Evolutionary conservation across 2,113 vertebrate genomes (phyloP).

Genomic region (Perca fluviatilis): DNA sequence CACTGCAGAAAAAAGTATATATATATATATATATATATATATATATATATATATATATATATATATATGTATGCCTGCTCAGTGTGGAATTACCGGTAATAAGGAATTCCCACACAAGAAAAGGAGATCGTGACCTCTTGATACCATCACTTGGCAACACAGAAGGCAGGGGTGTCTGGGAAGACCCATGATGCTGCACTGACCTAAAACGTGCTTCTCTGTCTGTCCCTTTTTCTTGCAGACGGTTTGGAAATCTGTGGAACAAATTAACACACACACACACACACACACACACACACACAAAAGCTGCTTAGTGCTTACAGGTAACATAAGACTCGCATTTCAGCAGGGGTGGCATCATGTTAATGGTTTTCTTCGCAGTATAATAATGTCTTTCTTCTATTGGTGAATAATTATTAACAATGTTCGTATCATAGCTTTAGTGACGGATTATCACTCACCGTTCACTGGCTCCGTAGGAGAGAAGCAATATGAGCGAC

Average conservation of each 20-base stretch:
- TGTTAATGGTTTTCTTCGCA: neutral
- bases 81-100: neutral
- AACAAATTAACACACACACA: slow-evolving; percentile 4
- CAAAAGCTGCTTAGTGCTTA: neutral
- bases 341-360: neutral
- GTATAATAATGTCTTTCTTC: neutral
- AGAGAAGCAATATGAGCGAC: neutral
- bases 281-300: too few species aligned
- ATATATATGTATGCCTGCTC: neutral
- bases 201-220: slow-evolving; percentile 13
- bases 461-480: slow-evolving; percentile 18
- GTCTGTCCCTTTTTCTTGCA: neutral
- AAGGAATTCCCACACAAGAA: slow-evolving; percentile 9
- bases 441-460: slow-evolving; percentile 30
- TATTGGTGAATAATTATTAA: neutral
- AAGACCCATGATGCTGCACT: slow-evolving; percentile 19
- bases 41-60: neutral
- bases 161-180: neutral
- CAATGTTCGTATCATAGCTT: neutral
- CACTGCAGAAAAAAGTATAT: neutral
- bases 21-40: neutral
- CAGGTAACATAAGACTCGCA: neutral
- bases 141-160: slow-evolving; percentile 15
- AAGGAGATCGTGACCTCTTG: slow-evolving; percentile 26
- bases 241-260: slow-evolving; percentile 18